phyloP scores from a whole-genome alignment of 2,113 vertebrate genomes.

The Tupaia tana region DNA sequence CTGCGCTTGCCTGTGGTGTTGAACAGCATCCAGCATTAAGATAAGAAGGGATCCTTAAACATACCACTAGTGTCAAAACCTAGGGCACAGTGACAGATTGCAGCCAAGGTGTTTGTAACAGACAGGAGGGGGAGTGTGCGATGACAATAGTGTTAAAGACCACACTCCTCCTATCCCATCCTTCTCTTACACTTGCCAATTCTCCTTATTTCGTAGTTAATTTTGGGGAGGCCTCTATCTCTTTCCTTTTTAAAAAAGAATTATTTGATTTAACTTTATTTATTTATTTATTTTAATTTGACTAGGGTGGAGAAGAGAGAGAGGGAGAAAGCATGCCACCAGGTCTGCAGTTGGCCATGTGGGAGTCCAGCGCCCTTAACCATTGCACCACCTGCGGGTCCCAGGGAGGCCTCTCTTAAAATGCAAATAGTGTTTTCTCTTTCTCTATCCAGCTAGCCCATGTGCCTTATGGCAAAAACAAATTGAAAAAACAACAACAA shows the following conservation, averaged over 20 bases:
- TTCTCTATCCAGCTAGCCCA: no score
- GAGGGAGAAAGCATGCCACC: no score
- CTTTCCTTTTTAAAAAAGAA: no score
- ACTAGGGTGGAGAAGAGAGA: no score
- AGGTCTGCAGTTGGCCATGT: no score
- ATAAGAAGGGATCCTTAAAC: conserved; percentile 23
- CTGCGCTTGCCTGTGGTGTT: background rate
- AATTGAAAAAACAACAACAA: no score
- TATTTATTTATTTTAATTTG: no score
- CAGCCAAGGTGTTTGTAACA: background rate
- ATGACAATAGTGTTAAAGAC: background rate
- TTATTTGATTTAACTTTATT: no score
- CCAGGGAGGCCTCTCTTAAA: background rate
- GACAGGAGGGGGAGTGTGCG: background rate
- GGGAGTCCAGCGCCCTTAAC: no score
- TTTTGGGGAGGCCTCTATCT: background rate
- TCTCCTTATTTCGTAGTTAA: background rate
- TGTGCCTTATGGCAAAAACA: no score
- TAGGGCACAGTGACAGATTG: background rate
- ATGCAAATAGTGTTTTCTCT: background rate
- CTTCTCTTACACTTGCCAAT: background rate
- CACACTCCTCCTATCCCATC: background rate
- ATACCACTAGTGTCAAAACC: conserved; percentile 9
- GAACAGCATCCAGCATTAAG: conserved; percentile 25
- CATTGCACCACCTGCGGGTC: no score